Percentiles rank a stretch among this genome's conserved stretches.
Evolutionary conservation across 2,113 vertebrate species (phyloP).

Genomic region (Catagonus wagneri): DNA sequence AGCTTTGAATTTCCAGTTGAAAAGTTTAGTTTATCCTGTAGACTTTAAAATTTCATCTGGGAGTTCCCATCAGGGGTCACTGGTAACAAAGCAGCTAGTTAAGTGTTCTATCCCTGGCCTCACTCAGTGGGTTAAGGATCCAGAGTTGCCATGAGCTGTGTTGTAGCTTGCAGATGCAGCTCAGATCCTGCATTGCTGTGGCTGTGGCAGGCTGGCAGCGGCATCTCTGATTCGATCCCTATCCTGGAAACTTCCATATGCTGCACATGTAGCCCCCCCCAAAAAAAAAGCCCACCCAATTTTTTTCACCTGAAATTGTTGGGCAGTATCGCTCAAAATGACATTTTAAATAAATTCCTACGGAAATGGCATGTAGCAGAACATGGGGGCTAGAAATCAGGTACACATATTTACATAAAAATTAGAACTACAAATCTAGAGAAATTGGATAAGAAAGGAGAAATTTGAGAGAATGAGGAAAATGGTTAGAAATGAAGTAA

Average conservation of each 20-base stretch:
- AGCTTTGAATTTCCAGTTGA: slow-evolving; percentile 41
- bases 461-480: neutral
- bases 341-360: neutral
- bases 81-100: too few species aligned
- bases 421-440: neutral
- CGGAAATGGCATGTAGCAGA: neutral
- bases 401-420: neutral
- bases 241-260: too few species aligned
- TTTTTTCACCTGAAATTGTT: slow-evolving; percentile 16
- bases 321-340: neutral
- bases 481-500: neutral
- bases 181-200: too few species aligned
- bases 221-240: too few species aligned
- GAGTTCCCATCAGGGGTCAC: too few species aligned
- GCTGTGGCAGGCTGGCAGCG: too few species aligned
- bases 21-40: neutral
- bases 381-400: neutral
- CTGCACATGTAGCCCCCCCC: too few species aligned
- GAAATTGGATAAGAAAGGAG: neutral
- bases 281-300: too few species aligned
- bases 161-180: too few species aligned
- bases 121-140: too few species aligned
- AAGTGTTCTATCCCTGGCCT: too few species aligned
- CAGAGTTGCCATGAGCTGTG: too few species aligned
- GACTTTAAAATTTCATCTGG: neutral